Evolutionary conservation across 2,797 vertebrate genomes (phyloP).

Genomic region (Anguilla megastoma): DNA sequence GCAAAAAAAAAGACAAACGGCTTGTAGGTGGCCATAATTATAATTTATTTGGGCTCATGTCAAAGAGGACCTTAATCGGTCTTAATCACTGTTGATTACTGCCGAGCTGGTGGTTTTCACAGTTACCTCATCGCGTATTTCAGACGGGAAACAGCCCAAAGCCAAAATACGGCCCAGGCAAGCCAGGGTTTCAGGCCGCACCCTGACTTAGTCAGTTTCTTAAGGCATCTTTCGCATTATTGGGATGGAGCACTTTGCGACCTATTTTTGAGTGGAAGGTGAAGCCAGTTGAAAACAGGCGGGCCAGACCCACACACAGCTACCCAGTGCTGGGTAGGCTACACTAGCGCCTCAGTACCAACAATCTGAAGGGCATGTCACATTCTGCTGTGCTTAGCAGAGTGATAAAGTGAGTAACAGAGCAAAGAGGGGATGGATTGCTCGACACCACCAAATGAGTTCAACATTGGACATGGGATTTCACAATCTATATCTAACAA

Average conservation of each 20-base stretch:
- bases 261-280: too few relatives aligned
- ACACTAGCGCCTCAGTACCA: too few relatives aligned
- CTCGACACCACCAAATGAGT: too few relatives aligned
- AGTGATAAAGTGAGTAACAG: too few relatives aligned
- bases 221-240: not conserved
- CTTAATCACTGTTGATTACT: constrained; percentile 7
- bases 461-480: too few relatives aligned
- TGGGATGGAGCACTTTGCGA: not conserved
- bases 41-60: not conserved
- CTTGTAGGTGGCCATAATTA: not conserved
- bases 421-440: too few relatives aligned
- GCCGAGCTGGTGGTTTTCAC: not conserved
- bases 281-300: too few relatives aligned
- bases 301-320: too few relatives aligned
- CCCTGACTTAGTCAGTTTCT: not conserved
- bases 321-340: too few relatives aligned
- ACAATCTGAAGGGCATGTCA: too few relatives aligned
- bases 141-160: not conserved
- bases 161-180: not conserved
- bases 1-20: not conserved
- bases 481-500: too few relatives aligned
- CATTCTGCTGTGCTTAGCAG: too few relatives aligned
- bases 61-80: not conserved
- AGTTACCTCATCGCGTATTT: not conserved
- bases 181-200: not conserved